These are phyloP conservation scores for Drosophila orena DNA, from an alignment of 1,140 invertebrate species.

Conservation along the genomic window DNA sequence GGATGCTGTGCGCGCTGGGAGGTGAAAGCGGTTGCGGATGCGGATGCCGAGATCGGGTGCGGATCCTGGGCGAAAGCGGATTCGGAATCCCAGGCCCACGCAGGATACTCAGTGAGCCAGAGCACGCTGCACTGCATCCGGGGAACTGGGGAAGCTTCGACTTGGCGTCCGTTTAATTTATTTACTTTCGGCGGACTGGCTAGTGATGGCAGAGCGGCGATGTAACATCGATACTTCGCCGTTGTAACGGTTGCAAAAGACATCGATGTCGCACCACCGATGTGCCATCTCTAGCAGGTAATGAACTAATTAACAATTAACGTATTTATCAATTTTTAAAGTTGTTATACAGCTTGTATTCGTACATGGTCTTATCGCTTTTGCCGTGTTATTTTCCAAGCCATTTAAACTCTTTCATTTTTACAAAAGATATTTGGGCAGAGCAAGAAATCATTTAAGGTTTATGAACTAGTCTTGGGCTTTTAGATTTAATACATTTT, in stretches of 20 bases:
- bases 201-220: not conserved
- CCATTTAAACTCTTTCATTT: too few species aligned
- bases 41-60: not conserved
- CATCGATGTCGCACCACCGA: not conserved
- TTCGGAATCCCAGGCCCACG: constrained; percentile 21
- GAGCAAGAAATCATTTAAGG: too few species aligned
- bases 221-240: not conserved
- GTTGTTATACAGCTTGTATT: too few species aligned
- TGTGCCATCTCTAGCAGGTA: not conserved
- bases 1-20: constrained; percentile 10
- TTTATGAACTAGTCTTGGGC: too few species aligned
- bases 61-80: constrained; percentile 3
- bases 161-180: not conserved
- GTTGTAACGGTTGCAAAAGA: not conserved
- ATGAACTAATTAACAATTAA: not conserved
- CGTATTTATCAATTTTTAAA: too few species aligned
- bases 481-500: too few species aligned
- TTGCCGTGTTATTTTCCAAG: too few species aligned
- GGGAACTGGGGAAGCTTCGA: not conserved
- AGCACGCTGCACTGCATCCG: constrained; percentile 7
- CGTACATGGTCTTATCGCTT: too few species aligned
- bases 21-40: not conserved
- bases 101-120: constrained; percentile 9
- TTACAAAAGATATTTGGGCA: too few species aligned
- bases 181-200: not conserved